phyloP scores from a whole-genome alignment of 1,140 invertebrate genomes.

The Bombyx mandarina region DNA sequence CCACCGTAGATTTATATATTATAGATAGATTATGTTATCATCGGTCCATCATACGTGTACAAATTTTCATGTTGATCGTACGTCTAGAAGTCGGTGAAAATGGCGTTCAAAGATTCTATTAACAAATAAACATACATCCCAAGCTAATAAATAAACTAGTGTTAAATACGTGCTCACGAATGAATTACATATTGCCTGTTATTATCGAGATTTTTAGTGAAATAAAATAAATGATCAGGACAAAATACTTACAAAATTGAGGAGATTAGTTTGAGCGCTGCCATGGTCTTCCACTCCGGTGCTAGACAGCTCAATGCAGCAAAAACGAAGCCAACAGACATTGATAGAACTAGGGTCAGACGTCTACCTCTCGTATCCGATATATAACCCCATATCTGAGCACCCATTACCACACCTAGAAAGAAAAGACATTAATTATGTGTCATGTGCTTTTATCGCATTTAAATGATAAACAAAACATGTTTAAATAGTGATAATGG shows the following conservation, averaged over 20 bases:
- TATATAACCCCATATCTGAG: slow-evolving; percentile 81
- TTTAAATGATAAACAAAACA: too few relatives aligned
- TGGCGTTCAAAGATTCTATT: too few relatives aligned
- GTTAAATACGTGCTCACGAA: too few relatives aligned
- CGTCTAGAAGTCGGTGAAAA: too few relatives aligned
- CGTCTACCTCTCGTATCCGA: slow-evolving; percentile 82
- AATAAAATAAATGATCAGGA: neutral
- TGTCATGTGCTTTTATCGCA: neutral
- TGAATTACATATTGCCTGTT: neutral
- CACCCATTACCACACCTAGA: slow-evolving; percentile 50
- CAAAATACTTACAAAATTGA: slow-evolving; percentile 53
- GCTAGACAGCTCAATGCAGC: slow-evolving; percentile 78
- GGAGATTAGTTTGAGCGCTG: slow-evolving; percentile 45
- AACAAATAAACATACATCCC: too few relatives aligned
- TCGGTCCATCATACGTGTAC: too few relatives aligned
- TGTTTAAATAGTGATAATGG: too few relatives aligned
- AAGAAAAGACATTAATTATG: slow-evolving; percentile 3
- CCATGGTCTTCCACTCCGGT: slow-evolving; percentile 53
- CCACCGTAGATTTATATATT: too few relatives aligned
- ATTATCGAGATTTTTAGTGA: neutral
- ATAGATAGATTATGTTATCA: too few relatives aligned
- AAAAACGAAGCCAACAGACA: slow-evolving; percentile 77
- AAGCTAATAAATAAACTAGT: too few relatives aligned
- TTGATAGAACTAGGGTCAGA: slow-evolving; percentile 77
- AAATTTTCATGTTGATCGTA: too few relatives aligned